These are phyloP conservation scores for Furcifer pardalis DNA, from an alignment of 2,797 vertebrate genomes.

Conservation along the genomic window DNA sequence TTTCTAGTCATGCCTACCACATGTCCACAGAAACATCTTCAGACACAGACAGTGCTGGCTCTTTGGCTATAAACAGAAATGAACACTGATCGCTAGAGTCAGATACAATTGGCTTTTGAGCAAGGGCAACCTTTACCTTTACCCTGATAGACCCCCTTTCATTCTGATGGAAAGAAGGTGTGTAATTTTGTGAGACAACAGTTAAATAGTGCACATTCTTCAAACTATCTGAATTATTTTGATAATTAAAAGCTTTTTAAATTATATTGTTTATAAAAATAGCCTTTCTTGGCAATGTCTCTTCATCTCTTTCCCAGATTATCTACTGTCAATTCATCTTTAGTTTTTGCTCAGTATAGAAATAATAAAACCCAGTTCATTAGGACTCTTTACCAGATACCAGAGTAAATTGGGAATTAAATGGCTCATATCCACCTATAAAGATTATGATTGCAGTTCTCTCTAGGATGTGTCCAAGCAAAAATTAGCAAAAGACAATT, in stretches of 20 bases:
- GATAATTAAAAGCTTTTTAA: background rate
- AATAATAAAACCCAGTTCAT: slow-evolving; percentile 17
- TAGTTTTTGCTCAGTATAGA: background rate
- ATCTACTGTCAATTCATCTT: background rate
- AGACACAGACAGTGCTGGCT: no score
- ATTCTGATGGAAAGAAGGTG: background rate
- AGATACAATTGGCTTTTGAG: no score
- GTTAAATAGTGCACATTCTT: background rate
- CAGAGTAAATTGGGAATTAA: slow-evolving; percentile 30
- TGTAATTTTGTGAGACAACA: background rate
- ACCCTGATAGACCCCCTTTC: background rate
- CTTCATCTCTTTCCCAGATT: background rate
- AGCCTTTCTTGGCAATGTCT: background rate
- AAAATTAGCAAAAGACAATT: slow-evolving; percentile 5
- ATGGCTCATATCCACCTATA: slow-evolving; percentile 16
- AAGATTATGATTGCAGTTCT: slow-evolving; percentile 19
- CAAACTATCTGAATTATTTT: background rate
- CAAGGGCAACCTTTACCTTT: no score
- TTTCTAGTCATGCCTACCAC: no score
- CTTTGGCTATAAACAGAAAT: no score
- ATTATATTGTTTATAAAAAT: background rate
- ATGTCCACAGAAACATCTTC: no score
- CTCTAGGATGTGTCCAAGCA: background rate
- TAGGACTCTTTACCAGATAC: slow-evolving; percentile 5
- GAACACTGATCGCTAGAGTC: no score